Conservation (phyloP, 2,888 invertebrate species). For the Harmothoe impar region DNA sequence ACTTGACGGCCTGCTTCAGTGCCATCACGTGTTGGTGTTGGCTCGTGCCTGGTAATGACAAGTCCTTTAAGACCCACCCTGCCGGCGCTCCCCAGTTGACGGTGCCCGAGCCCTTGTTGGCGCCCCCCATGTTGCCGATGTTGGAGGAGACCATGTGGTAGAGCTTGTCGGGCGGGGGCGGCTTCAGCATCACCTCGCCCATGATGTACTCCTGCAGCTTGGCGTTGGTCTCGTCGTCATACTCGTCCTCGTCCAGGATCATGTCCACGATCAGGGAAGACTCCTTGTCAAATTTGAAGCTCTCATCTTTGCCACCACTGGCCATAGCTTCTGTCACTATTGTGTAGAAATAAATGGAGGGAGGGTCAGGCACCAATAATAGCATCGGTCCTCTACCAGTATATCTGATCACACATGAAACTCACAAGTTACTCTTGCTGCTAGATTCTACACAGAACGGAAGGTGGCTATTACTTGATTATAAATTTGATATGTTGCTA, state of each 20-base stretch:
- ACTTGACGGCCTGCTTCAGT: slow-evolving; percentile 51
- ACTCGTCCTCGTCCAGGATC: slow-evolving; percentile 76
- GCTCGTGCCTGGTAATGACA: slow-evolving; percentile 56
- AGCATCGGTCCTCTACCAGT: no score
- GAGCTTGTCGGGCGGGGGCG: slow-evolving; percentile 24
- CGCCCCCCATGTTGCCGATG: slow-evolving; percentile 35
- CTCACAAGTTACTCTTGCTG: no score
- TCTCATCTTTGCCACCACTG: slow-evolving; percentile 71
- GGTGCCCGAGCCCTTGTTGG: slow-evolving; percentile 55
- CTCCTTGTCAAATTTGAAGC: slow-evolving; percentile 74
- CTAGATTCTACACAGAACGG: no score
- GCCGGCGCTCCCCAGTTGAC: slow-evolving; percentile 59
- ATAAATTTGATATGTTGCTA: no score
- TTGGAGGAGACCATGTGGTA: slow-evolving; percentile 40
- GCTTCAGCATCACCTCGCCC: slow-evolving; percentile 61
- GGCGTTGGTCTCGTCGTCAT: slow-evolving; percentile 71
- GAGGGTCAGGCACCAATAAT: no score
- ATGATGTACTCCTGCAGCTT: slow-evolving; percentile 66
- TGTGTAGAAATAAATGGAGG: not conserved
- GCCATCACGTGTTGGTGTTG: slow-evolving; percentile 33
- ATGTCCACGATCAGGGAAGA: slow-evolving; percentile 78
- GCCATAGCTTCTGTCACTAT: slow-evolving; percentile 53
- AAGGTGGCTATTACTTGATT: no score
- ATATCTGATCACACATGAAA: no score
- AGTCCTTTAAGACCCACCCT: slow-evolving; percentile 57